phyloP scores from a whole-genome alignment of 1,140 invertebrate genomes.

The Cyclargus thomasi region DNA sequence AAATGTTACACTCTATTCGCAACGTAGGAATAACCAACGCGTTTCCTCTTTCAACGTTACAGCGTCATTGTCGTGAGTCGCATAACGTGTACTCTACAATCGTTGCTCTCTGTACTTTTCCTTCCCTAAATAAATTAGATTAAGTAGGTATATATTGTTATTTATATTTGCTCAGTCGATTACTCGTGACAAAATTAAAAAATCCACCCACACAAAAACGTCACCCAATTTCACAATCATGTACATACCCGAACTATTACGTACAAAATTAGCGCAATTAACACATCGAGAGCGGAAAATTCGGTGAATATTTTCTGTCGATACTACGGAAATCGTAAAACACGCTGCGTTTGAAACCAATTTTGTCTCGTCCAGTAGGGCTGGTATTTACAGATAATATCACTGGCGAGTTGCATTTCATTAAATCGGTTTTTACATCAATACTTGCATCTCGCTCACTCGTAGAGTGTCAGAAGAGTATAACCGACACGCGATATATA shows the following conservation, averaged over 20 bases:
- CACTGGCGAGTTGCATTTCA: background rate
- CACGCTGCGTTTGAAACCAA: too few relatives aligned
- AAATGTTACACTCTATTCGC: conserved; percentile 16
- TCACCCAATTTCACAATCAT: background rate
- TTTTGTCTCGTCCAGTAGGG: too few relatives aligned
- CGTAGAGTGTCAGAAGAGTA: background rate
- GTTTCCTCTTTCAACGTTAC: background rate
- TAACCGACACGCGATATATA: background rate
- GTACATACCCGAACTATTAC: background rate
- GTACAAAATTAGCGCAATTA: conserved; percentile 2
- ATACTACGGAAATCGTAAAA: too few relatives aligned
- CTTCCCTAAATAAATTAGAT: background rate
- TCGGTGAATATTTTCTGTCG: background rate
- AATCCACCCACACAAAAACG: background rate
- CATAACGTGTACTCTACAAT: background rate
- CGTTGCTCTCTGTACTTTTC: background rate
- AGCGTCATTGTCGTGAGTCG: background rate
- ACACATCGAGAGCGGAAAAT: background rate
- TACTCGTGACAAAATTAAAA: too few relatives aligned
- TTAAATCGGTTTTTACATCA: background rate
- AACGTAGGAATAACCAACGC: background rate
- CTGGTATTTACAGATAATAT: too few relatives aligned
- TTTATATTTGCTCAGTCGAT: too few relatives aligned
- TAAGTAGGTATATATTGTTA: too few relatives aligned
- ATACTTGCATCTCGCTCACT: background rate